phyloP scores from a whole-genome alignment of 92 coral and sea anemone species.

The Muricea muricata region DNA sequence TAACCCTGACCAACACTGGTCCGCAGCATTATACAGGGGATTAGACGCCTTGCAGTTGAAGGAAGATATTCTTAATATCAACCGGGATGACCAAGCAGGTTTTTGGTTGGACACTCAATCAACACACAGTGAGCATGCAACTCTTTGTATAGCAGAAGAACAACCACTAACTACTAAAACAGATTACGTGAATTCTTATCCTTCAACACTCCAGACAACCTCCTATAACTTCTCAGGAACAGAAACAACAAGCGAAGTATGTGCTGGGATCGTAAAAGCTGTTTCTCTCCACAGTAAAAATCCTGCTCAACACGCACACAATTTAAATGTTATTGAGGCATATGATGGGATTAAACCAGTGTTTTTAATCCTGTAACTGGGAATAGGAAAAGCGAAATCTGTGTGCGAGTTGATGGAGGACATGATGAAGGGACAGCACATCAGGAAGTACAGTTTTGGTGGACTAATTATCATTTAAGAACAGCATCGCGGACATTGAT shows the following conservation, averaged over 20 bases:
- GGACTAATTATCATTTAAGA: conserved; percentile 40
- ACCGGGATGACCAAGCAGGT: conserved; percentile 73
- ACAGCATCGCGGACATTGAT: conserved; percentile 4
- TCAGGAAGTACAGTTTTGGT: conserved; percentile 62
- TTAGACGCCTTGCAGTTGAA: conserved; percentile 63
- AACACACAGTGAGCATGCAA: conserved; percentile 62
- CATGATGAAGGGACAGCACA: conserved; percentile 60
- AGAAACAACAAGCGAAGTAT: conserved; percentile 56
- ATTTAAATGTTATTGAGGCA: conserved; percentile 36
- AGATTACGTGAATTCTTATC: conserved; percentile 61
- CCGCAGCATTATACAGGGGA: conserved; percentile 51
- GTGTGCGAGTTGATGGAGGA: conserved; percentile 54
- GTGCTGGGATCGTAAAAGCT: conserved; percentile 74
- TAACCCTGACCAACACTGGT: conserved; percentile 70
- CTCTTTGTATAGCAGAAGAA: conserved; percentile 41
- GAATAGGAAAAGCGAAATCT: conserved; percentile 37
- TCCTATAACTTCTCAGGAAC: conserved; percentile 59
- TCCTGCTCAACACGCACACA: conserved; percentile 63
- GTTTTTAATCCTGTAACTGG: conserved; percentile 30
- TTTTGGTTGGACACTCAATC: conserved; percentile 65
- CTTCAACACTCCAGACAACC: conserved; percentile 59
- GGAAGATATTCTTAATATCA: conserved; percentile 54
- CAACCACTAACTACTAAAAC: conserved; percentile 55
- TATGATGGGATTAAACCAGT: conserved; percentile 31
- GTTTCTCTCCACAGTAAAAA: conserved; percentile 46